A percentile compares a stretch with the other conserved stretches of the same genome.
These are phyloP conservation scores for Kryptolebias ocellatus DNA, from an alignment of 2,797 vertebrate genomes.

Conservation along the genomic window DNA sequence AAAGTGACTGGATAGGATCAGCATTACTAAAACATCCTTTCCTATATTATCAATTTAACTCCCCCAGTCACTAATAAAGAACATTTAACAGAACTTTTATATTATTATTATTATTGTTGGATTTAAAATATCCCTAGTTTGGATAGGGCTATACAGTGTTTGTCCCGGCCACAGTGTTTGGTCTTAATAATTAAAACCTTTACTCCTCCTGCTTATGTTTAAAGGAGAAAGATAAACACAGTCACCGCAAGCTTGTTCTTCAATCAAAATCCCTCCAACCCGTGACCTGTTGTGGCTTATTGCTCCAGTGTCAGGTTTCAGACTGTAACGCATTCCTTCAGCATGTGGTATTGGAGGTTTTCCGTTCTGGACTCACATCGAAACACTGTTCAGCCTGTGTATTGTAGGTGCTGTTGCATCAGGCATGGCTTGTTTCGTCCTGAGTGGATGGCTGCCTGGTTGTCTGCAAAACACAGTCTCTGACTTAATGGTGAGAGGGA, in stretches of 20 bases:
- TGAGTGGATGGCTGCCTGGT: conserved; percentile 45
- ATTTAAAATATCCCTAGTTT: neutral
- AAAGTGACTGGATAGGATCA: neutral
- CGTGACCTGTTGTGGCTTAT: conserved; percentile 40
- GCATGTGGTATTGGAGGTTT: conserved; percentile 50
- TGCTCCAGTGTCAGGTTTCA: conserved; percentile 48
- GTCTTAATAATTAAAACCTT: neutral
- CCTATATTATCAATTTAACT: too few species aligned
- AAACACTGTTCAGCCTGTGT: conserved; percentile 24
- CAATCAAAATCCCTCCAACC: conserved; percentile 25
- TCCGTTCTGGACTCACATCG: conserved; percentile 21
- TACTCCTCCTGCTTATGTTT: conserved; percentile 1
- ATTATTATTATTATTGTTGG: too few species aligned
- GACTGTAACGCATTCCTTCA: conserved; percentile 59
- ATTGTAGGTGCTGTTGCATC: conserved; percentile 32
- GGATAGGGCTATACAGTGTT: too few species aligned
- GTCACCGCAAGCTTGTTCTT: conserved; percentile 8
- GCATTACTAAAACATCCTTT: too few species aligned
- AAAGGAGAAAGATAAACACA: conserved; percentile 10
- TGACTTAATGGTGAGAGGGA: conserved; percentile 59
- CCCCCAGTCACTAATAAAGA: too few species aligned
- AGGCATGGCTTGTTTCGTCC: conserved; percentile 55
- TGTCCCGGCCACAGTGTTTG: too few species aligned
- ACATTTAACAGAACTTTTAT: too few species aligned
- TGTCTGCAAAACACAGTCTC: conserved; percentile 51